Evolutionary conservation across 1,140 invertebrate species (phyloP).

Genomic region (Pogonomyrmex californicus): DNA sequence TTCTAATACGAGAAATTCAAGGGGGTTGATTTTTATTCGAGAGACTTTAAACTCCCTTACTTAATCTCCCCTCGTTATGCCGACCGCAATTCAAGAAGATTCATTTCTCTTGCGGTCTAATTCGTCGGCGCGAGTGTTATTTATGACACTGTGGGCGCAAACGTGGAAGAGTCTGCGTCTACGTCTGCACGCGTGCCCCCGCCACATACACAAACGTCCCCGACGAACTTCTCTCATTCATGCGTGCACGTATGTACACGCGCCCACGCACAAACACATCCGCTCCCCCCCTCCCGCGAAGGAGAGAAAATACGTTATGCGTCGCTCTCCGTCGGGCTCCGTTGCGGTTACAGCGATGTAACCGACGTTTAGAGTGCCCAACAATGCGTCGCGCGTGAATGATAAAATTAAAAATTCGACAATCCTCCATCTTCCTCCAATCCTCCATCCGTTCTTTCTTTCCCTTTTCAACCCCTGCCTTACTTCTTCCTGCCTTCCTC

Average conservation of each 20-base stretch:
- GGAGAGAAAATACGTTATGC: not conserved
- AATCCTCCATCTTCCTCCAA: too few species aligned
- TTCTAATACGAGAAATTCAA: not conserved
- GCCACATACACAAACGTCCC: not conserved
- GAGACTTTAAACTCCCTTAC: not conserved
- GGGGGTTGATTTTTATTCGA: not conserved
- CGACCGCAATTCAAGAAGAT: not conserved
- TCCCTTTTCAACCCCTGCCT: too few species aligned
- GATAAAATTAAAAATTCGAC: not conserved
- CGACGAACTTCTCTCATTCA: constrained; percentile 12
- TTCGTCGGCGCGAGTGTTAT: constrained; percentile 1
- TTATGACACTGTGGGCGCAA: constrained; percentile 11
- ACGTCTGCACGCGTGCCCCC: constrained; percentile 36
- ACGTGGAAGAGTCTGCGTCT: constrained; percentile 6
- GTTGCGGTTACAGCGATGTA: constrained; percentile 1
- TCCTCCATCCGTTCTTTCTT: not conserved
- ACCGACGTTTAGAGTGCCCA: not conserved
- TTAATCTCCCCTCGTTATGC: not conserved
- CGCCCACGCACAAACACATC: constrained; percentile 18
- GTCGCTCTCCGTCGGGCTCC: not conserved
- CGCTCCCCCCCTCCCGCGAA: not conserved
- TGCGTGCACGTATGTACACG: constrained; percentile 5
- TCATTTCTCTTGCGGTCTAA: constrained; percentile 12
- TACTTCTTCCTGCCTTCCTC: not conserved
- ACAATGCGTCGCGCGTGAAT: not conserved